phyloP scores from a whole-genome alignment of 1,140 invertebrate genomes.

The Leptinotarsa undecemlineata region DNA sequence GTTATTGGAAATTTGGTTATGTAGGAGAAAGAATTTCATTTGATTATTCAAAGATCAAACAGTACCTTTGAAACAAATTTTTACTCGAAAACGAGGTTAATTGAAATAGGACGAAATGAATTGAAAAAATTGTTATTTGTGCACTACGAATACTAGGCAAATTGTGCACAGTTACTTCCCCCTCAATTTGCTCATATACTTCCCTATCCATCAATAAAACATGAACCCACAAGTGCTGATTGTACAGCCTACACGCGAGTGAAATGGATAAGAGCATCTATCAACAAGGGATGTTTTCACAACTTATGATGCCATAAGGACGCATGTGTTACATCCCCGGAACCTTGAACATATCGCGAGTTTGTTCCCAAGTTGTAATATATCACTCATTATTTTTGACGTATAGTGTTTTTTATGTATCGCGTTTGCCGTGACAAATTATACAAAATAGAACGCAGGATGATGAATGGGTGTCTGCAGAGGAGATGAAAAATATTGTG shows the following conservation, averaged over 20 bases:
- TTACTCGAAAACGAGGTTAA: no score
- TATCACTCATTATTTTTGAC: conserved; percentile 18
- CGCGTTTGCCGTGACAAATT: conserved; percentile 13
- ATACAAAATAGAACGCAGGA: background rate
- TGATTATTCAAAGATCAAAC: no score
- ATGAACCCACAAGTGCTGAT: conserved; percentile 17
- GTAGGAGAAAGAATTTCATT: no score
- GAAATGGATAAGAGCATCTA: conserved; percentile 19
- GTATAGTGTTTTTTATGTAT: conserved; percentile 4
- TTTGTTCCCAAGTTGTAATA: conserved; percentile 9
- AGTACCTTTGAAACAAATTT: no score
- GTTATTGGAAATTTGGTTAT: no score
- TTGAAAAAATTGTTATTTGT: no score
- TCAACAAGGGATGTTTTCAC: conserved; percentile 12
- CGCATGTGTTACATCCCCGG: conserved; percentile 17
- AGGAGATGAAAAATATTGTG: background rate
- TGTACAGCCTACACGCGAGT: conserved; percentile 2
- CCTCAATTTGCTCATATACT: background rate
- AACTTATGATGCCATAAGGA: background rate
- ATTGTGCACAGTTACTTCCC: no score
- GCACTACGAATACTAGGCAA: no score
- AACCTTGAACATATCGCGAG: conserved; percentile 12
- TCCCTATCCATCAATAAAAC: conserved; percentile 15
- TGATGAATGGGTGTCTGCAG: conserved; percentile 5
- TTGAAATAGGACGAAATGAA: no score